Conservation (phyloP, 2,797 vertebrate genomes). For the Diglossa cyanea region DNA sequence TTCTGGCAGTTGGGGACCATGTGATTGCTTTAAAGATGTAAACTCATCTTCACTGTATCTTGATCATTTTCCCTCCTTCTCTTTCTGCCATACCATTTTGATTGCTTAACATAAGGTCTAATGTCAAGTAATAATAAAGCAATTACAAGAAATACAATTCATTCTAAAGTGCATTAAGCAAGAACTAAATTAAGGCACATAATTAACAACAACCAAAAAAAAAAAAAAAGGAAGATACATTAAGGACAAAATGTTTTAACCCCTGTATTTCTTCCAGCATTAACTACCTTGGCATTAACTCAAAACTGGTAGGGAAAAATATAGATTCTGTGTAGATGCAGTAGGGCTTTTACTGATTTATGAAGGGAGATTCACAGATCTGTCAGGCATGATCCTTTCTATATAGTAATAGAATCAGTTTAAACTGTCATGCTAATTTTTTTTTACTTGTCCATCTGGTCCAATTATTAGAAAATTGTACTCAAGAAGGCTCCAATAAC, state of each 20-base stretch:
- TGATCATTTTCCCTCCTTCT: slow-evolving; percentile 7
- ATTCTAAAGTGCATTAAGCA: slow-evolving; percentile 60
- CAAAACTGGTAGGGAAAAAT: background rate
- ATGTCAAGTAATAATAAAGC: slow-evolving; percentile 63
- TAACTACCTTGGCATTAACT: slow-evolving; percentile 6
- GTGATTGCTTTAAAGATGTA: slow-evolving; percentile 17
- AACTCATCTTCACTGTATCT: slow-evolving; percentile 38
- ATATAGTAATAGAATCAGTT: background rate
- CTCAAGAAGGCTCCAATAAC: slow-evolving; percentile 22
- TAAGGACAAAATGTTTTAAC: slow-evolving; percentile 49
- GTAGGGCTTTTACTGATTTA: slow-evolving; percentile 4
- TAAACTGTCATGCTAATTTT: slow-evolving; percentile 7
- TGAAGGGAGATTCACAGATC: background rate
- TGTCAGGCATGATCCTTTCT: background rate
- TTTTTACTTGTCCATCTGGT: slow-evolving; percentile 34
- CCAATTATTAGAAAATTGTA: slow-evolving; percentile 43
- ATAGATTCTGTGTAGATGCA: background rate
- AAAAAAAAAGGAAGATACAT: background rate
- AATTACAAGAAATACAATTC: slow-evolving; percentile 65
- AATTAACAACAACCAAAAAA: slow-evolving; percentile 42
- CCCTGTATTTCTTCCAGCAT: slow-evolving; percentile 24
- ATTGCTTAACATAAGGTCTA: slow-evolving; percentile 63
- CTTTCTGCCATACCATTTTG: slow-evolving; percentile 13
- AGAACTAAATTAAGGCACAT: slow-evolving; percentile 60
- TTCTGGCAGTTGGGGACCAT: background rate